Evolutionary conservation across 2,888 invertebrate genomes (phyloP).

Genomic region (Tetanocera ferruginea): DNA sequence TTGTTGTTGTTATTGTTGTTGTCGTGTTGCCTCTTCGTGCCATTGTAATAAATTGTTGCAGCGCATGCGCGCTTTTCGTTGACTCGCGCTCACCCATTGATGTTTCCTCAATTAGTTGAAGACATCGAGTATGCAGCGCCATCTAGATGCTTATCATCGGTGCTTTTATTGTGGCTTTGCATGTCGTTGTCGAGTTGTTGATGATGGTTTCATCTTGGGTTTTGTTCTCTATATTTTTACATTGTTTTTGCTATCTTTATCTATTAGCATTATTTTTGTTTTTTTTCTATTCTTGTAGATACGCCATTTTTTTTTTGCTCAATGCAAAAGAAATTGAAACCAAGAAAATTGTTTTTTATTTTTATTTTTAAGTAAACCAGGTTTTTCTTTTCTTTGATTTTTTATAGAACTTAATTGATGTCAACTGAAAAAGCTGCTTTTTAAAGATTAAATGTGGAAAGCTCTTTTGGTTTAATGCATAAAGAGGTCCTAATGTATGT

Average conservation of each 20-base stretch:
- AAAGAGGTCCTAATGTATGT: no score
- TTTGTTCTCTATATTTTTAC: background rate
- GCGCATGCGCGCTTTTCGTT: conserved; percentile 7
- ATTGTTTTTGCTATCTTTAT: background rate
- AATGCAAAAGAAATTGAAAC: no score
- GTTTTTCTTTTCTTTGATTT: no score
- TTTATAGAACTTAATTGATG: no score
- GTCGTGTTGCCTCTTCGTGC: background rate
- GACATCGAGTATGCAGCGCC: background rate
- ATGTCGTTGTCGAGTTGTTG: conserved; percentile 7
- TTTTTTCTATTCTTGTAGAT: no score
- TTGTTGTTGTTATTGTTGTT: background rate
- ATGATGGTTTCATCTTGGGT: background rate
- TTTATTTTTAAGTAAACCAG: no score
- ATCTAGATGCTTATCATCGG: conserved; percentile 20
- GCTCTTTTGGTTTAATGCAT: no score
- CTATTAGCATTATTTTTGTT: no score
- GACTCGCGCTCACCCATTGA: conserved; percentile 12
- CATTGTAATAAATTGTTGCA: conserved; percentile 15
- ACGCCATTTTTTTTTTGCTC: no score
- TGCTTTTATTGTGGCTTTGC: conserved; percentile 19
- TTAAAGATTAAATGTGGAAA: no score
- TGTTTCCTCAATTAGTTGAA: conserved; percentile 5
- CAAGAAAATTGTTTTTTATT: no score
- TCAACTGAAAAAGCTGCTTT: no score